phyloP scores from a whole-genome alignment of 1,140 invertebrate genomes.

The Philopotamus ludificatus region DNA sequence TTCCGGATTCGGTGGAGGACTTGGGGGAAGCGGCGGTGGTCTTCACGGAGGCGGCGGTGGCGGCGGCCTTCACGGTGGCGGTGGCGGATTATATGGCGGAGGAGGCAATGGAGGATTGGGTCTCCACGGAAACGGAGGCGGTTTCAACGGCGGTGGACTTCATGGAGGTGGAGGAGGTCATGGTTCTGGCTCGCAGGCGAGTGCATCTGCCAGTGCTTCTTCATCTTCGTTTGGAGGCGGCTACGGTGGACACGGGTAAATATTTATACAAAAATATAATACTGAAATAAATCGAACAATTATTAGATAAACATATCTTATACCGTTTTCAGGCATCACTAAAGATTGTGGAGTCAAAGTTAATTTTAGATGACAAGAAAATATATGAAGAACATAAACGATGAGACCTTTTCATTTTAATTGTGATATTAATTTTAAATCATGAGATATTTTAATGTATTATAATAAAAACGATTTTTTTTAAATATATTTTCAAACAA shows the following conservation, averaged over 20 bases:
- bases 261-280: neutral
- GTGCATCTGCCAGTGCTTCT: constrained; percentile 39
- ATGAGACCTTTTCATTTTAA: no score
- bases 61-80: constrained; percentile 31
- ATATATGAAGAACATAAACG: no score
- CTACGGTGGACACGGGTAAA: constrained; percentile 22
- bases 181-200: constrained; percentile 33
- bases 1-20: constrained; percentile 11
- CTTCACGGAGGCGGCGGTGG: constrained; percentile 29
- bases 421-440: no score
- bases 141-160: constrained; percentile 23
- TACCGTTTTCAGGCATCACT: no score
- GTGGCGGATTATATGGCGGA: constrained; percentile 34
- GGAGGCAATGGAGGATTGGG: constrained; percentile 22
- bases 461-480: no score
- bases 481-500: no score
- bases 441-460: no score
- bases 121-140: constrained; percentile 26
- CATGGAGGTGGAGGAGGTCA: constrained; percentile 30
- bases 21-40: constrained; percentile 33
- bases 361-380: no score
- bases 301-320: no score
- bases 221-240: constrained; percentile 27
- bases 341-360: no score
- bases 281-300: no score